phyloP scores from a whole-genome alignment of 2,797 vertebrate genomes.

The Phrynocephalus forsythii region DNA sequence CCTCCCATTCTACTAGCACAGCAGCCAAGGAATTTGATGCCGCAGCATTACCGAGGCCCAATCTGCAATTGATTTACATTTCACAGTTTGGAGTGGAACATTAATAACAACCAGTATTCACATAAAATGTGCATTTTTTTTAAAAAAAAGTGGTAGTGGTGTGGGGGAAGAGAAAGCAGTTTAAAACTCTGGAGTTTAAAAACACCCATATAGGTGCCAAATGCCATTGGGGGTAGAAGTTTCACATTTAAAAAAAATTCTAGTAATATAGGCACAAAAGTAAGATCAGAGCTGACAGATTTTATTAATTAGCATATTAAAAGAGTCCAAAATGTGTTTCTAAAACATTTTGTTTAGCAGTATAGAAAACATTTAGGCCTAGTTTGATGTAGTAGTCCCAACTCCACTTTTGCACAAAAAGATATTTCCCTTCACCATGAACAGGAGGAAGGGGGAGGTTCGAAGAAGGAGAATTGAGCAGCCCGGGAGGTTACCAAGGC shows the following conservation, averaged over 20 bases:
- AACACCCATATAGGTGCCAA: not conserved
- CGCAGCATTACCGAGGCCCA: not conserved
- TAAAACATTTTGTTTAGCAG: not conserved
- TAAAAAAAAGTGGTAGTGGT: not conserved
- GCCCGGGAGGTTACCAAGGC: too few species aligned
- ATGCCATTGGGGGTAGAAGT: rapidly evolving
- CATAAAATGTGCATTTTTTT: rapidly evolving
- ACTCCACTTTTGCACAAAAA: not conserved
- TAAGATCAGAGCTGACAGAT: not conserved
- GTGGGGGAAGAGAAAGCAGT: not conserved
- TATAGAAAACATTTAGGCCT: not conserved
- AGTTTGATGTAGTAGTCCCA: not conserved
- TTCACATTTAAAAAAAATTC: too few species aligned
- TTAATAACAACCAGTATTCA: not conserved
- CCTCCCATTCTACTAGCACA: too few species aligned
- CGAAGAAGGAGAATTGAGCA: too few species aligned
- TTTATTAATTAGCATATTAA: slow-evolving; percentile 44
- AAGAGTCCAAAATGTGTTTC: not conserved
- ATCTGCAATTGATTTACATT: rapidly evolving
- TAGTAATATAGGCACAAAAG: not conserved
- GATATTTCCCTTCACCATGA: too few species aligned
- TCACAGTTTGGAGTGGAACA: not conserved
- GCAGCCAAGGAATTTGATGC: not conserved
- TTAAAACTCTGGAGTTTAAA: rapidly evolving
- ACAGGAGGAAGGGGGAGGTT: too few species aligned